These are phyloP conservation scores for Suncus etruscus DNA, from an alignment of 2,113 vertebrate species.

Conservation along the genomic window DNA sequence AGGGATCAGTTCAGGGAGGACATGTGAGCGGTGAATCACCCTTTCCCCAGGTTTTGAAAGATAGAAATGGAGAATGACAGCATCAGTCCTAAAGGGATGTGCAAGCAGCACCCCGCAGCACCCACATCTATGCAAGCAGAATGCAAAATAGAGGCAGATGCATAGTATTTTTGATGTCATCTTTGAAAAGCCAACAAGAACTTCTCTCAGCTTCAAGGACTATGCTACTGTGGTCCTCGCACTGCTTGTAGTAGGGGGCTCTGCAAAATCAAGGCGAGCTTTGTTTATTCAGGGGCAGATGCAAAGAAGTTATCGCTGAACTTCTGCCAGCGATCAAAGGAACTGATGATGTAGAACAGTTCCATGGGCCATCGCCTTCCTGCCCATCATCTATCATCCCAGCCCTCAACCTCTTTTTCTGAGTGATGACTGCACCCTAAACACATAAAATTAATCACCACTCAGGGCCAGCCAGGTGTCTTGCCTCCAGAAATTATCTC, in stretches of 20 bases:
- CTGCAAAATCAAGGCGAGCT: slow-evolving; percentile 80
- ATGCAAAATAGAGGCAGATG: background rate
- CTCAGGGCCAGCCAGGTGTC: slow-evolving; percentile 95
- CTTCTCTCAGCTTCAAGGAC: background rate
- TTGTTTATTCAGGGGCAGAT: slow-evolving; percentile 96
- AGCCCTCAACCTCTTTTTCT: slow-evolving; percentile 91
- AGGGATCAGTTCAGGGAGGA: background rate
- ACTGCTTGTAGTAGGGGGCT: slow-evolving; percentile 61
- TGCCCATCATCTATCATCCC: slow-evolving; percentile 93
- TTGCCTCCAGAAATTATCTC: slow-evolving; percentile 92
- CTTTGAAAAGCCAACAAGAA: background rate
- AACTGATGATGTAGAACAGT: slow-evolving; percentile 97
- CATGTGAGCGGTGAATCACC: background rate
- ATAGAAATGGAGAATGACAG: fast-evolving
- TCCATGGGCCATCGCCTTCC: slow-evolving; percentile 97
- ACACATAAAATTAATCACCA: slow-evolving; percentile 97
- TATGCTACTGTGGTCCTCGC: background rate
- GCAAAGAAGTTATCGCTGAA: slow-evolving; percentile 93
- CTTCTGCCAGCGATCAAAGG: slow-evolving; percentile 97
- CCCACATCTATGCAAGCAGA: background rate
- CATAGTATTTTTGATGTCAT: background rate
- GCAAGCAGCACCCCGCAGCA: background rate
- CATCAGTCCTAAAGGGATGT: background rate
- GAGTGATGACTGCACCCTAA: slow-evolving; percentile 93
- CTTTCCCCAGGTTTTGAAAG: too few relatives aligned